phyloP scores from a whole-genome alignment of 2,797 vertebrate species.

The Pangasius krempfi region DNA sequence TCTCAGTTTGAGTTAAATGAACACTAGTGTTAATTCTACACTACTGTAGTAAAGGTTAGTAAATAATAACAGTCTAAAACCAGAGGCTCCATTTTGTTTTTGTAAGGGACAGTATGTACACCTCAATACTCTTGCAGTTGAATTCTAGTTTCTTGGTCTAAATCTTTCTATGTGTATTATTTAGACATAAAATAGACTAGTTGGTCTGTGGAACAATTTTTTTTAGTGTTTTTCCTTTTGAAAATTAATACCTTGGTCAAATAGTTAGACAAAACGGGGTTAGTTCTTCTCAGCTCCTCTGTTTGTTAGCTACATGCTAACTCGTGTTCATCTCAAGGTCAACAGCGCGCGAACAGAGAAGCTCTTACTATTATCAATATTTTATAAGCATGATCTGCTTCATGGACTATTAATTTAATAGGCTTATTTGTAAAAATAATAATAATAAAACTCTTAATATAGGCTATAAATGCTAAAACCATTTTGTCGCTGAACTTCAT shows the following conservation, averaged over 20 bases:
- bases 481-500: background rate
- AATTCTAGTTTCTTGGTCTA: background rate
- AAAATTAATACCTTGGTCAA: background rate
- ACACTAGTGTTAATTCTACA: background rate
- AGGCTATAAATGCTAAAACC: background rate
- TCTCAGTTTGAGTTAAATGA: background rate
- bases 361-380: background rate
- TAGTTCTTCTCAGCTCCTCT: too few relatives aligned
- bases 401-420: background rate
- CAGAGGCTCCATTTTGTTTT: background rate
- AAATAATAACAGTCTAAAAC: background rate
- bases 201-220: background rate
- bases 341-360: background rate
- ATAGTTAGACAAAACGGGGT: background rate
- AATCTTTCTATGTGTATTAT: background rate
- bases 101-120: background rate
- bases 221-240: background rate
- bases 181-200: background rate
- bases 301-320: background rate
- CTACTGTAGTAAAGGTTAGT: background rate
- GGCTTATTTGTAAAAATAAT: background rate
- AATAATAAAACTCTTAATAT: too few relatives aligned
- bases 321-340: background rate
- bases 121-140: background rate
- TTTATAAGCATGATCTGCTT: background rate